Conservation (phyloP, 2,888 invertebrate species). For the Diloba caeruleocephala region DNA sequence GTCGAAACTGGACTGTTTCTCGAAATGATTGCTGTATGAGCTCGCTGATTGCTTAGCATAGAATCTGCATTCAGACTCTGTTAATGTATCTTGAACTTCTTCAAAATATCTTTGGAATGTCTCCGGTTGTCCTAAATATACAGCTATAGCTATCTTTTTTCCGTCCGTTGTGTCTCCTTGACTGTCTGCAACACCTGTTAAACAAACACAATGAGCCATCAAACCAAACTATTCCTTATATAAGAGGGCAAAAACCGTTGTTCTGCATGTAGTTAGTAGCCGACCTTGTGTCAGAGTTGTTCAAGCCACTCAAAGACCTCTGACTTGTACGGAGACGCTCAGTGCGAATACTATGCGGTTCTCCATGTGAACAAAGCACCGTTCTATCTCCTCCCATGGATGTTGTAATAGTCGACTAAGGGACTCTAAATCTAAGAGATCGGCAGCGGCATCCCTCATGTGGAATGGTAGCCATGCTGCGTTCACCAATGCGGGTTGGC, state of each 20-base stretch:
- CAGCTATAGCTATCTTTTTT: slow-evolving; percentile 95
- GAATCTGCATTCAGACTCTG: slow-evolving; percentile 90
- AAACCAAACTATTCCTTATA: slow-evolving; percentile 31
- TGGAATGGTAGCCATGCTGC: no score
- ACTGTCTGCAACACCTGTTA: slow-evolving; percentile 87
- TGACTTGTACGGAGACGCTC: no score
- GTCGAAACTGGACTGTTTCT: slow-evolving; percentile 84
- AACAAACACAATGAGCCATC: slow-evolving; percentile 39
- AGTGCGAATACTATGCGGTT: no score
- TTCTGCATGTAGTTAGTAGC: no score
- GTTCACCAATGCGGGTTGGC: no score
- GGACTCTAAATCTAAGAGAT: no score
- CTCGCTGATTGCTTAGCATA: slow-evolving; percentile 86
- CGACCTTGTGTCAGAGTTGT: no score
- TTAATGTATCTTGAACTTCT: slow-evolving; percentile 91
- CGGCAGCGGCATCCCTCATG: no score
- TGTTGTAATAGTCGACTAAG: no score
- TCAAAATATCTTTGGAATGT: slow-evolving; percentile 92
- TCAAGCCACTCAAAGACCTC: no score
- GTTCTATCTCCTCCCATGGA: no score
- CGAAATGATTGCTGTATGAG: slow-evolving; percentile 82
- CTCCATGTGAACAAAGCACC: no score
- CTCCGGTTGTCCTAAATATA: slow-evolving; percentile 95
- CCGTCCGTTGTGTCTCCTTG: slow-evolving; percentile 93
- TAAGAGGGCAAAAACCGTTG: slow-evolving; percentile 27